phyloP scores from a whole-genome alignment of 2,797 vertebrate genomes.

The Coccyzus lansbergi region DNA sequence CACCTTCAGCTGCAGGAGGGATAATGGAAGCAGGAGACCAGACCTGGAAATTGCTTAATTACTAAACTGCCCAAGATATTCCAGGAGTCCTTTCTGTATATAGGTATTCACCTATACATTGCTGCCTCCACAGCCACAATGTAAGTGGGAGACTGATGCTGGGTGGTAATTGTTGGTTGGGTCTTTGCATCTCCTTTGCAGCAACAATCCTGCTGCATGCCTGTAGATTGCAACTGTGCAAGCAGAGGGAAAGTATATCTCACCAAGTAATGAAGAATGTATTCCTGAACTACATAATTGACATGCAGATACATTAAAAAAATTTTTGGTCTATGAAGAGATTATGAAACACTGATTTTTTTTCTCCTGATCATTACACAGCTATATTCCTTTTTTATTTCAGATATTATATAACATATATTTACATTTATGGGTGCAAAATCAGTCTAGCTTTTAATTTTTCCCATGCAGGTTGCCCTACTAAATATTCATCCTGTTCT shows the following conservation, averaged over 20 bases:
- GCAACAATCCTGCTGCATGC: not conserved
- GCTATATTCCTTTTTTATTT: not conserved
- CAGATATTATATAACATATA: not conserved
- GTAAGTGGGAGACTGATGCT: not conserved
- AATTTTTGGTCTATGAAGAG: not conserved
- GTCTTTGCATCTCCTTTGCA: not conserved
- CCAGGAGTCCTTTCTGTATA: not conserved
- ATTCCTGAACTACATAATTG: not conserved
- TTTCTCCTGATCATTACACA: not conserved
- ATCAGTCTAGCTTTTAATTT: not conserved
- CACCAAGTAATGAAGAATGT: fast-evolving
- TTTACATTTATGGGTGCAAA: not conserved
- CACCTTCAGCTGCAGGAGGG: not conserved
- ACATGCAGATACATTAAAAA: not conserved
- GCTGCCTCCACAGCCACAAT: fast-evolving
- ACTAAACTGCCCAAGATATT: not conserved
- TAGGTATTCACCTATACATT: not conserved
- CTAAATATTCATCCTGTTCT: not conserved
- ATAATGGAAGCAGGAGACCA: not conserved
- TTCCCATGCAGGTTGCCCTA: not conserved
- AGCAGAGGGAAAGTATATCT: not conserved
- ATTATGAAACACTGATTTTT: not conserved
- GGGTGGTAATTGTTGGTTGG: no score
- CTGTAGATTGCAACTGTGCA: fast-evolving
- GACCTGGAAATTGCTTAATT: not conserved